A percentile compares a stretch with the other conserved stretches of the same genome.
Evolutionary conservation across 2,888 invertebrate genomes (phyloP).

Genomic region (Chironomus riparius): DNA sequence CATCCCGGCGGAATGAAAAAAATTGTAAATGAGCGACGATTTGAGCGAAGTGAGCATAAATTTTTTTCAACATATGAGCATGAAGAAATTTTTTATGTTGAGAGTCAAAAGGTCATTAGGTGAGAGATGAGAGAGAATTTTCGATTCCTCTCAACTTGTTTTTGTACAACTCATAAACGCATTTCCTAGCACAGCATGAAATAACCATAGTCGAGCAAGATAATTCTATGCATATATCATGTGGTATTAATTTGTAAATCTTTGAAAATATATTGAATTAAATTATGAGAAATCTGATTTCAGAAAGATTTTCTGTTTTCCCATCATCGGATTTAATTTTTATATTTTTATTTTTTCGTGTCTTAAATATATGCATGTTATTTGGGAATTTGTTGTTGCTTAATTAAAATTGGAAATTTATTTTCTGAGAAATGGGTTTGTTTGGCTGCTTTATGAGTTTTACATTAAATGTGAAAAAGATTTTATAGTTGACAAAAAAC

Average conservation of each 20-base stretch:
- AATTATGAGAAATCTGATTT: neutral
- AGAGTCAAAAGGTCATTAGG: neutral
- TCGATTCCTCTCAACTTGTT: neutral
- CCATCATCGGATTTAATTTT: neutral
- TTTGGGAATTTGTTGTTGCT: too few species aligned
- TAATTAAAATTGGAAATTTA: too few species aligned
- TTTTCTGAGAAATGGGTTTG: too few species aligned
- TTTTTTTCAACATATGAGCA: neutral
- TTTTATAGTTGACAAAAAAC: too few species aligned
- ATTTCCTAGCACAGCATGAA: neutral
- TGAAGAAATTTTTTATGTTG: neutral
- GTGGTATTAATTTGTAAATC: neutral
- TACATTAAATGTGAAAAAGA: too few species aligned
- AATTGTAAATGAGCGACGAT: neutral
- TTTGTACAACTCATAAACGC: neutral
- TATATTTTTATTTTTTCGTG: neutral
- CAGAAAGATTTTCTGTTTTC: too few species aligned
- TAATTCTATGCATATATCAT: neutral
- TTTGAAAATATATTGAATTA: neutral
- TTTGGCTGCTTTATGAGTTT: too few species aligned
- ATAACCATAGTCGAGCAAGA: too few species aligned
- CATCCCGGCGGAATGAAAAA: neutral
- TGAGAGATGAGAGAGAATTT: neutral
- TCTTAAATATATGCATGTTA: too few species aligned
- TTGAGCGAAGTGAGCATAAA: too few species aligned